Evolutionary conservation across 2,797 vertebrate genomes (phyloP), one percentile per base, ranked within the genome.

Genomic region (Nyctalus aviator): DNA sequence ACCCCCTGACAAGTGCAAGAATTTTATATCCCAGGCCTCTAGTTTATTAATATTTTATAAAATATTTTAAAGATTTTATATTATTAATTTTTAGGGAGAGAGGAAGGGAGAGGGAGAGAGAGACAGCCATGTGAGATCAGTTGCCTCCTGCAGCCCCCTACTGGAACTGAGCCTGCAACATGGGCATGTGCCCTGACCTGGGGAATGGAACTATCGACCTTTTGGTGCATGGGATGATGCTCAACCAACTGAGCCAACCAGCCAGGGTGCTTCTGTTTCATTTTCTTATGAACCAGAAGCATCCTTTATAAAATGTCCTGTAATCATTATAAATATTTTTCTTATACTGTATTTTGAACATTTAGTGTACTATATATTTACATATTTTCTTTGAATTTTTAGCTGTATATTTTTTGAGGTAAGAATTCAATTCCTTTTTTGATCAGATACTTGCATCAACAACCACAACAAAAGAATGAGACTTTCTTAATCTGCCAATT

Each of bases 361-460:
- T 21, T 76, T 91, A 68, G 9, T 21, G 5, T 53, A 32, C 10
- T 55, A 35, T 0, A 75, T 41, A 76, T 55, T 66, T 64, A 62
- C 15, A 35, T 44, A 44, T 76, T 76, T 76, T 91, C 15, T 76
- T 68, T 76, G 48, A 46, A 55, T 5, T 84, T 66, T 91, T 76
- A 53, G n/a, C 50, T 75, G 15, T 66, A 55, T 44, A 66, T 66
- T 75, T 37, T n/a, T 48, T 55, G 35, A 84, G 5, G 6, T 76
- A 55, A 76, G 30, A 59, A 46, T 84, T 48, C 59, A 84, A 32
- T 55, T 91, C 15, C 75, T 81, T 81, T 77, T 90, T 76, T n/a
- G 3, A 53, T 82, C 27, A 55, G 35, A 75, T 55, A 44, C 5
- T 32, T 32, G 2, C 3, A 53, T 30, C 35, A 50, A 9, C 35